A percentile compares a stretch with the other conserved stretches of the same genome.
Conservation (phyloP, 2,113 vertebrate species). For the Pangasianodon gigas region DNA sequence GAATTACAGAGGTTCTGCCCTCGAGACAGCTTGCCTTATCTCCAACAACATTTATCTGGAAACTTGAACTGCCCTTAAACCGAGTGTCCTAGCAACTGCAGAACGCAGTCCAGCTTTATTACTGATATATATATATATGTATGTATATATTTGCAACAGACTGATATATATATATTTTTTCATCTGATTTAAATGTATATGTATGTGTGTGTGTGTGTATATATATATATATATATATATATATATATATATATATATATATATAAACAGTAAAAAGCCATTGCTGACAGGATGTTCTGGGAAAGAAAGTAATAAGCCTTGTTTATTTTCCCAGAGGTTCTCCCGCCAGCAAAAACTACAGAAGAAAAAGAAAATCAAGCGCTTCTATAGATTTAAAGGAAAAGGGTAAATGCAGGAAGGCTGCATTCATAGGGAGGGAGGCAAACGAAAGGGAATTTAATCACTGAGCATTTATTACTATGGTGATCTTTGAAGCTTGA, state of each 20-base stretch:
- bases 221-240: too few species aligned
- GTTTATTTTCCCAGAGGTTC: conserved; percentile 17
- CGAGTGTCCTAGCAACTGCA: conserved; percentile 39
- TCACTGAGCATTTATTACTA: neutral
- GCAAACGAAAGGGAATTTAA: neutral
- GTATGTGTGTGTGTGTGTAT: too few species aligned
- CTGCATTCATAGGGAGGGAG: neutral
- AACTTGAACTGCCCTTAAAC: conserved; percentile 45
- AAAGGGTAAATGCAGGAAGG: neutral
- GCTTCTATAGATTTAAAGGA: neutral
- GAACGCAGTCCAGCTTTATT: neutral
- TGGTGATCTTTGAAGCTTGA: neutral
- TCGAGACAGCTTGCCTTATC: conserved; percentile 42
- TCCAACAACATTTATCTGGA: conserved; percentile 40
- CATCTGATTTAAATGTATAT: too few species aligned
- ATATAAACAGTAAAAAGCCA: neutral
- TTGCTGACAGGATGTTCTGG: conserved; percentile 7
- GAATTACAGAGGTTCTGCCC: conserved; percentile 39
- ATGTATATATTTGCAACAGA: too few species aligned
- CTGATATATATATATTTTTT: too few species aligned
- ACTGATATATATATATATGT: too few species aligned
- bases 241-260: neutral
- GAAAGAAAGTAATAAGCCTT: neutral
- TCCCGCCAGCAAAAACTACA: neutral
- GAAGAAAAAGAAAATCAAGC: neutral